Base-by-base conservation (phyloP, 2,888 invertebrate species). In the Rhabditophanes sp. region DNA sequence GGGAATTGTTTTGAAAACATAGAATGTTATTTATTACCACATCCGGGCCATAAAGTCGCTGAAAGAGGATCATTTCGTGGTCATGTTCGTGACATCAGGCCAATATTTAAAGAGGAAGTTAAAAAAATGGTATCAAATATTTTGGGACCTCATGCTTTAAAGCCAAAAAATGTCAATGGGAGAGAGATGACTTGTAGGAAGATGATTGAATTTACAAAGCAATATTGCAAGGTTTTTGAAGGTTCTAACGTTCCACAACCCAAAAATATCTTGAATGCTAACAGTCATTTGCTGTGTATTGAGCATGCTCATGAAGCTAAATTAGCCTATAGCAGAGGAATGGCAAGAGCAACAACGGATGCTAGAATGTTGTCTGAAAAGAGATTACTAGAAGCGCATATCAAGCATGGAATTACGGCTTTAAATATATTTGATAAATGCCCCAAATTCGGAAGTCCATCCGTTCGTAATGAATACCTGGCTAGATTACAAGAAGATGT, bases 41-140 rank as follows among this genome's bases (percentile, higher is more conserved):
- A 60, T 46, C 60, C 60, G 1, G 60, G 60, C 4, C 51, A 58
- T 19, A 48, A 51, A 39, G 60, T 60, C n/a, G 55, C 60, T 3
- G 60, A 60, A 20, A 27, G 52, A 20, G 47, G 48, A 20, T 52
- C 55, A 23, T n/a, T n/a, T n/a, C n/a, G 15, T 8, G 15, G 24
- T 20, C 7, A 6, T 8, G 4, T 31, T 39, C 25, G 21, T 51
- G 60, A 60, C 19, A 44, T 60, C 11, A 52, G 57, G 8, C 51
- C 53, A 1, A 28, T 54, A 1, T 60, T 60, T 33, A 45, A 54
- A 2, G 56, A 59, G 27, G 56, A 61, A 33, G 45, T 58, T 16
- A 48, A 50, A 30, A 48, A 50, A 29, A 53, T 60, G 51, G 54
- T 58, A 4, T 46, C 49, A 6, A 35, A 44, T 6, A 33, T 60